Percentiles rank a stretch among this genome's conserved stretches.
Conservation (phyloP, 2,888 invertebrate genomes). For the Alcis repandata region DNA sequence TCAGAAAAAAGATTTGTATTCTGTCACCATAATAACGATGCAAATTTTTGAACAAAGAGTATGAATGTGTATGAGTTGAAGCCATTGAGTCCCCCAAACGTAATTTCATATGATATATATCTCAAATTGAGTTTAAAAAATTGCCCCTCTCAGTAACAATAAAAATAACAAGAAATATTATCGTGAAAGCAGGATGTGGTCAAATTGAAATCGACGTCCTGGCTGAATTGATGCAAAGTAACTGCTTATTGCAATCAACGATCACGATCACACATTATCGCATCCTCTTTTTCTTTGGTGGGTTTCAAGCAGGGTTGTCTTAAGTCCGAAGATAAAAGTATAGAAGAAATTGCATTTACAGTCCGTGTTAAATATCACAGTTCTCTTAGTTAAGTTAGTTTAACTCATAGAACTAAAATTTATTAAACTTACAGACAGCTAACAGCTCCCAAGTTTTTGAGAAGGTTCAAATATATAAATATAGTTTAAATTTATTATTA, state of each 20-base stretch:
- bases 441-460: no score
- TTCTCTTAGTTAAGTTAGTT: not conserved
- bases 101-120: conserved; percentile 5
- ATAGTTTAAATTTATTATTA: no score
- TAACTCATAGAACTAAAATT: no score
- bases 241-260: conserved; percentile 82
- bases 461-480: no score
- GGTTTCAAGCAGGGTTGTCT: conserved; percentile 55
- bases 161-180: conserved; percentile 68
- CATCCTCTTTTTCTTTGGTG: conserved; percentile 72
- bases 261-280: conserved; percentile 73
- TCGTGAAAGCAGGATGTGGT: conserved; percentile 82
- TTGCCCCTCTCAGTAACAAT: conserved; percentile 51
- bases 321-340: not conserved
- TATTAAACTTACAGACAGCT: no score
- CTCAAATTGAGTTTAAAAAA: conserved; percentile 50
- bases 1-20: not conserved
- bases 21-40: not conserved
- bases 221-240: conserved; percentile 78
- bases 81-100: conserved; percentile 2
- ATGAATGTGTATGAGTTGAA: no score
- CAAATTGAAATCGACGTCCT: conserved; percentile 83
- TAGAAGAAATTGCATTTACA: no score
- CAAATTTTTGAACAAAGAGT: not conserved
- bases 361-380: no score